phyloP scores from a whole-genome alignment of 2,888 invertebrate species.

The Machimus atricapillus region DNA sequence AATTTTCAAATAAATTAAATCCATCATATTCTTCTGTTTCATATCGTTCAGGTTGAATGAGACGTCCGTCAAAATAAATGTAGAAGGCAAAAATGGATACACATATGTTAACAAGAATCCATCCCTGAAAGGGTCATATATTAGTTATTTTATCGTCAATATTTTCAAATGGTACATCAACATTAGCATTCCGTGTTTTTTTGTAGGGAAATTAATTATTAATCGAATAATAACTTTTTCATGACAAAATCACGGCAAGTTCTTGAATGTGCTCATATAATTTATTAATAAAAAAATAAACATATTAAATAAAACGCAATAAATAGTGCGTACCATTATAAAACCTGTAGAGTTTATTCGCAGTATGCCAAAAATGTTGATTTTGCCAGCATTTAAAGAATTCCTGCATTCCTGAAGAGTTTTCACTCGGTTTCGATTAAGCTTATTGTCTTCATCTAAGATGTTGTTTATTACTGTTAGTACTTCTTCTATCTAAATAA shows the following conservation, averaged over 20 bases:
- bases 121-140: neutral
- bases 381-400: neutral
- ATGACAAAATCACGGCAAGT: too few species aligned
- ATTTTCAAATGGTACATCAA: too few species aligned
- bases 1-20: neutral
- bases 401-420: neutral
- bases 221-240: too few species aligned
- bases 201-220: too few species aligned
- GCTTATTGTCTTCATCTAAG: neutral
- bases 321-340: neutral
- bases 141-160: neutral
- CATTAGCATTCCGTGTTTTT: too few species aligned
- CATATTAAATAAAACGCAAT: neutral
- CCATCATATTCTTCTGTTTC: neutral
- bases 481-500: neutral
- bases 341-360: neutral
- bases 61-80: neutral
- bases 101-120: neutral
- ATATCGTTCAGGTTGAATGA: neutral
- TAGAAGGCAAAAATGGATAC: neutral
- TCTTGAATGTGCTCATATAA: too few species aligned
- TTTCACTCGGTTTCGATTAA: neutral
- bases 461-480: neutral
- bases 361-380: neutral
- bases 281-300: too few species aligned